Evolutionary conservation across 2,797 vertebrate genomes (phyloP).

Genomic region (Xerus rutilus): DNA sequence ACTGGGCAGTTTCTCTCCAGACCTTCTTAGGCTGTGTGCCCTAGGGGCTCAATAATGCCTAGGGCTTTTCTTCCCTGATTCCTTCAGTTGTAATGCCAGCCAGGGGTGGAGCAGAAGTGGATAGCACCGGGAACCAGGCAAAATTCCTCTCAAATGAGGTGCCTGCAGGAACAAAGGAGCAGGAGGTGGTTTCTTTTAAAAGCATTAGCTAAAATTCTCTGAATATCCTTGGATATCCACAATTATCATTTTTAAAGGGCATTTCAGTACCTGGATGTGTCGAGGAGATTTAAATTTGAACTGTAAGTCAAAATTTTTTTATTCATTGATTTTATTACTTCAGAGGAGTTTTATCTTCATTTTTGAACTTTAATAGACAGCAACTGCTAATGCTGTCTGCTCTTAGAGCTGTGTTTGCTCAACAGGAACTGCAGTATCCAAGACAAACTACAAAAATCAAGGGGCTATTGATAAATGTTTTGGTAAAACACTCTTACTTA

Average conservation of each 20-base stretch:
- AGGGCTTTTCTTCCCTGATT: not conserved
- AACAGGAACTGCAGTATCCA: not conserved
- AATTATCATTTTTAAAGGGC: slow-evolving; percentile 81
- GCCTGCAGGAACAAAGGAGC: not conserved
- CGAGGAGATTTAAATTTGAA: slow-evolving; percentile 39
- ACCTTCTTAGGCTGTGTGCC: not conserved
- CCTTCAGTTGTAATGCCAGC: not conserved
- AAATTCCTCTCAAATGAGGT: not conserved
- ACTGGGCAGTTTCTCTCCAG: not conserved
- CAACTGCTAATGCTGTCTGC: not conserved
- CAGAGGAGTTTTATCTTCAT: slow-evolving; percentile 43
- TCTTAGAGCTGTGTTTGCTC: not conserved
- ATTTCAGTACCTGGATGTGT: slow-evolving; percentile 45
- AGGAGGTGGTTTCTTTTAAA: not conserved
- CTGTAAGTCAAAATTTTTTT: slow-evolving; percentile 30
- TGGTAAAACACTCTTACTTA: not conserved
- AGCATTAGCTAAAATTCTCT: not conserved
- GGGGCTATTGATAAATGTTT: not conserved
- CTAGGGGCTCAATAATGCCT: not conserved
- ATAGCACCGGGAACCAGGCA: not conserved
- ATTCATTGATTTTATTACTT: slow-evolving; percentile 50
- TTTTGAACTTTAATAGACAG: slow-evolving; percentile 30
- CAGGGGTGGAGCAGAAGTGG: not conserved
- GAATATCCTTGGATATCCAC: not conserved
- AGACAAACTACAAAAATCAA: not conserved